Base-by-base conservation (phyloP, 2,797 vertebrate species). In the Sebastes itinus region DNA sequence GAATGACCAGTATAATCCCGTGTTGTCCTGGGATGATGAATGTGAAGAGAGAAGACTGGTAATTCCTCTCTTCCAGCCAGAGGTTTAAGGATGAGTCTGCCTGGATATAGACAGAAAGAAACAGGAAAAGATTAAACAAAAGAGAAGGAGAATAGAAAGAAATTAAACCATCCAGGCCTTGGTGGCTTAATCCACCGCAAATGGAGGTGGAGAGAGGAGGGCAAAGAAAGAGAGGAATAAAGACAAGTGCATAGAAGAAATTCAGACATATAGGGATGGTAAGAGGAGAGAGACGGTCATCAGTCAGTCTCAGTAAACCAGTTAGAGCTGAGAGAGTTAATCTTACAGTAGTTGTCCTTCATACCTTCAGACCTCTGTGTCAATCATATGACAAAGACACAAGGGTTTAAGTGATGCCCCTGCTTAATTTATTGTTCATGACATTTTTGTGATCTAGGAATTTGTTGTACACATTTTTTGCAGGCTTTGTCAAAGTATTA, bases 1-100 rank as follows among this genome's bases (percentile, higher is more conserved):
- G 84, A 84, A 86, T 88, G 83, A 80, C 69, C 69, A 18, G 59
- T n/a, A 49, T 86, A 87, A 88, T 89, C 84, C 88, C 0, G 71
- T 62, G 60, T 65, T 74, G 72, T 84, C 61, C 61, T 64, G 55
- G 82, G 72, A 86, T 77, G 80, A 85, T 86, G 78, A 72, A 76
- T 30, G 6, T 69, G 81, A 68, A 62, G 46, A 72, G 76, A 70
- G 25, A 75, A 66, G 73, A 72, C 32, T 6, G 59, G 63, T 82
- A 72, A 81, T 78, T 61, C 60, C 35, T 77, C 38, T 66, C 22
- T 18, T 55, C 65, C 65, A 75, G 52, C 14, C n/a, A 2, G 10
- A 75, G 76, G 74, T 64, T 82, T 70, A 46, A 68, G 62, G 52
- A 77, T 63, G 25, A 82, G 42, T 58, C 77, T 83, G 70, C 74